These are phyloP conservation scores for Polyommatus icarus DNA, from an alignment of 2,888 invertebrate species.

Conservation along the genomic window DNA sequence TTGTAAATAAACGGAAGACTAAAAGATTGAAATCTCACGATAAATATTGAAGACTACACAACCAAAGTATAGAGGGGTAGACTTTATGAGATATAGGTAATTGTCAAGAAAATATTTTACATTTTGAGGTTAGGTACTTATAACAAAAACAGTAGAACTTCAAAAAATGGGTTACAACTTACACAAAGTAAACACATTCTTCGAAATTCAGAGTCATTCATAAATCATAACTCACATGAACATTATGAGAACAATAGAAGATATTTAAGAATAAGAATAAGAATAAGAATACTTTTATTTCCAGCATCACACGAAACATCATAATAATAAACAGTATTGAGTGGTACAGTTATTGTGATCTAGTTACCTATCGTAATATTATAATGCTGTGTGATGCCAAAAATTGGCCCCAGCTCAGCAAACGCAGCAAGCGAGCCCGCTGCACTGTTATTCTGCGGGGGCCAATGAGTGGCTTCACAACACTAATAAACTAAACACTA, in stretches of 20 bases:
- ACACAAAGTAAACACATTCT: neutral
- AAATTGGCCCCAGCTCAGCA: too few relatives aligned
- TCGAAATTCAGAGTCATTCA: neutral
- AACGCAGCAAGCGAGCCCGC: too few relatives aligned
- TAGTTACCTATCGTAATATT: too few relatives aligned
- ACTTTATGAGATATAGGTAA: neutral
- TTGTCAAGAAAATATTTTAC: neutral
- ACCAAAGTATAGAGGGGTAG: neutral
- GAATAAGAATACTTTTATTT: too few relatives aligned
- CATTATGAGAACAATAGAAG: conserved; percentile 10
- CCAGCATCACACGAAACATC: too few relatives aligned
- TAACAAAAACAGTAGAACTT: neutral
- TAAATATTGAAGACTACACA: neutral
- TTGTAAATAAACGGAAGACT: neutral
- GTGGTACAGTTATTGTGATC: too few relatives aligned
- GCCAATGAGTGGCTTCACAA: too few relatives aligned
- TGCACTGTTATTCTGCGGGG: too few relatives aligned
- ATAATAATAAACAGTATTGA: too few relatives aligned
- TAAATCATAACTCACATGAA: conserved; percentile 14
- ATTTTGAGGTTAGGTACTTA: neutral
- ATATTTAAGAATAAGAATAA: too few relatives aligned
- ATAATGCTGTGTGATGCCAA: too few relatives aligned
- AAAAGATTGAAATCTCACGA: neutral
- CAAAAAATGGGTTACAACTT: neutral
- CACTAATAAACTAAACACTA: too few relatives aligned